Base-by-base conservation (phyloP, 2,888 invertebrate genomes). In the Erebia epiphron region DNA sequence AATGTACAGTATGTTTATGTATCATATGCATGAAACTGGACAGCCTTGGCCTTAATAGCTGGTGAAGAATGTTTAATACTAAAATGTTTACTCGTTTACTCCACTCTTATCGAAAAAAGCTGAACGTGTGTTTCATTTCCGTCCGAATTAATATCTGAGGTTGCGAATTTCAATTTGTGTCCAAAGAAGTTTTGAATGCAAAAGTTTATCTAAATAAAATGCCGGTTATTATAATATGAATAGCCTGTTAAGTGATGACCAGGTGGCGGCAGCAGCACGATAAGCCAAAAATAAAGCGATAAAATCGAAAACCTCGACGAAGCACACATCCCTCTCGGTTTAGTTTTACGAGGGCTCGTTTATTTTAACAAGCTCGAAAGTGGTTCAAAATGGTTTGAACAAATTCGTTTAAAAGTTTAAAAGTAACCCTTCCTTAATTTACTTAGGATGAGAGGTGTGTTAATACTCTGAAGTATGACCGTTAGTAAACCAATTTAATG, bases 271-370 rank as follows among this genome's bases (percentile, higher is more conserved):
- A 50, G 10, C 35, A 49, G 10, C 72, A 75, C 72, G 75, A 76
- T 74, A 70, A 76, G 75, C 78, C n/a, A 58, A 58, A 58, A 35
- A 81, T 84, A 82, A 84, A 80, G 78, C 79, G 75, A 80, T 88
- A 83, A 86, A 86, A 81, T 69, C 75, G 72, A 77, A 70, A 76
- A 80, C 79, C 69, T 11, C 18, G 70, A 74, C 74, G 73, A n/a
- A 72, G 72, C 76, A 64, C 35, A 69, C 76, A 76, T 26, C 26
- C 77, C 72, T 76, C 75, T 75, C 74, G 71, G 68, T 73, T 74
- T 74, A 75, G 75, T 79, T 81, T 81, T 81, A 81, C 78, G 79
- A 79, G 69, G 74, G 61, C 76, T 82, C 83, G 79, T 87, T 87
- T 83, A 83, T 85, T 83, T 82, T 79, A 77, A 77, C 78, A 75